Conservation (phyloP, 2,888 invertebrate genomes). For the Lasioglossum marginatum region DNA sequence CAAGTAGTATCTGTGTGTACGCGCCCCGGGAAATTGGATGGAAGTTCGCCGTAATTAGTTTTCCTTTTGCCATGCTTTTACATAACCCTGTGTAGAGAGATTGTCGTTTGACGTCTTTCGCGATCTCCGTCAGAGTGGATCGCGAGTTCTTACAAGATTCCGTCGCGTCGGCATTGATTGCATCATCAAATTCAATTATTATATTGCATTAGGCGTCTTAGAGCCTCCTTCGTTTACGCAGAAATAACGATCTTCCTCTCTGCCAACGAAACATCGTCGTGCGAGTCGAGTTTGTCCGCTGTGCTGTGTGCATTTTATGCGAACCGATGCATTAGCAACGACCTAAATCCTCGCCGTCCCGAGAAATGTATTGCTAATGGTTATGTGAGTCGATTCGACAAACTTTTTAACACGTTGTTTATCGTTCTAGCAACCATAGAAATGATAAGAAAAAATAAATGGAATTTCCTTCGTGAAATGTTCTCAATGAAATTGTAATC, state of each 20-base stretch:
- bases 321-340: slow-evolving; percentile 6
- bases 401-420: background rate
- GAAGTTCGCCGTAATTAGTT: slow-evolving; percentile 13
- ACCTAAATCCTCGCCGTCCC: background rate
- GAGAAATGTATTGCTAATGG: background rate
- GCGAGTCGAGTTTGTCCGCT: background rate
- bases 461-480: background rate
- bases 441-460: background rate
- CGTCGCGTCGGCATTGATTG: slow-evolving; percentile 5
- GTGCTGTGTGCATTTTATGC: background rate
- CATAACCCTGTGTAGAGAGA: slow-evolving; percentile 20
- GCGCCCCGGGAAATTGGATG: slow-evolving; percentile 17
- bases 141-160: slow-evolving; percentile 10
- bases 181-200: slow-evolving; percentile 34
- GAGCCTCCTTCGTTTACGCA: background rate
- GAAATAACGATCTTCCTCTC: background rate
- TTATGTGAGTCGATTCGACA: background rate
- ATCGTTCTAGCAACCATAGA: background rate
- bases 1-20: background rate
- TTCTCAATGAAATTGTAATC: no score
- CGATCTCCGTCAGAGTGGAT: background rate
- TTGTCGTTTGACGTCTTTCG: slow-evolving; percentile 8
- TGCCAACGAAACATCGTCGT: background rate
- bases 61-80: slow-evolving; percentile 15
- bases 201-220: slow-evolving; percentile 22